Evolutionary conservation across 1,140 invertebrate species (phyloP).

Genomic region (Vollenhovia emeryi): DNA sequence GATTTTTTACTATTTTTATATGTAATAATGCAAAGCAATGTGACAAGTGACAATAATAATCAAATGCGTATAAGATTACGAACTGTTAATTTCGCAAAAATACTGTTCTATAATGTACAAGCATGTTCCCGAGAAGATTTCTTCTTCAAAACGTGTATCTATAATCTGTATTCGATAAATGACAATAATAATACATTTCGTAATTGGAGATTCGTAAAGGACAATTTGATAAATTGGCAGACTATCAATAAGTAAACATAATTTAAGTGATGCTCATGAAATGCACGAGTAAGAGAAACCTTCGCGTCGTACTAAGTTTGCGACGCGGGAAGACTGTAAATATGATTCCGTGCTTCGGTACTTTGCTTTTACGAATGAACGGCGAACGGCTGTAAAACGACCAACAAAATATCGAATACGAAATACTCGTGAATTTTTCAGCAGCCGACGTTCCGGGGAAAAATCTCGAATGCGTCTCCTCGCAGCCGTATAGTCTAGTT

Average conservation of each 20-base stretch:
- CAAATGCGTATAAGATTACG: background rate
- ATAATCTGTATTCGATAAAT: background rate
- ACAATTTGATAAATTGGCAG: background rate
- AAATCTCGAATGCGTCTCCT: conserved; percentile 20
- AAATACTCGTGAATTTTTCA: conserved; percentile 61
- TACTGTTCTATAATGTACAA: background rate
- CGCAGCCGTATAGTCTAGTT: background rate
- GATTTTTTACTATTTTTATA: background rate
- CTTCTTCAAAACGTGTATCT: background rate
- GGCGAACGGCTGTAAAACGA: conserved; percentile 39
- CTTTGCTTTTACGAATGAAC: conserved; percentile 59
- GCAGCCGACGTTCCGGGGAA: conserved; percentile 15
- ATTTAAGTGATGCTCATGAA: conserved; percentile 37
- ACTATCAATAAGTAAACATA: conserved; percentile 41
- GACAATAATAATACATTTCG: background rate
- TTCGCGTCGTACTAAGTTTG: conserved; percentile 26
- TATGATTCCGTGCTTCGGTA: conserved; percentile 53
- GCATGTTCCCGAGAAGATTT: background rate
- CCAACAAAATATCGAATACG: conserved; percentile 57
- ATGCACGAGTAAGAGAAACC: conserved; percentile 12
- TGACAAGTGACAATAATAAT: background rate
- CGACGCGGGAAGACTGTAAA: conserved; percentile 41
- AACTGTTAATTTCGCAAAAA: background rate
- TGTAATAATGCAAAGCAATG: background rate
- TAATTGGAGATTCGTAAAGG: background rate